Evolutionary conservation across 2,797 vertebrate species (phyloP).

Genomic region (Halcyon leucocephala): DNA sequence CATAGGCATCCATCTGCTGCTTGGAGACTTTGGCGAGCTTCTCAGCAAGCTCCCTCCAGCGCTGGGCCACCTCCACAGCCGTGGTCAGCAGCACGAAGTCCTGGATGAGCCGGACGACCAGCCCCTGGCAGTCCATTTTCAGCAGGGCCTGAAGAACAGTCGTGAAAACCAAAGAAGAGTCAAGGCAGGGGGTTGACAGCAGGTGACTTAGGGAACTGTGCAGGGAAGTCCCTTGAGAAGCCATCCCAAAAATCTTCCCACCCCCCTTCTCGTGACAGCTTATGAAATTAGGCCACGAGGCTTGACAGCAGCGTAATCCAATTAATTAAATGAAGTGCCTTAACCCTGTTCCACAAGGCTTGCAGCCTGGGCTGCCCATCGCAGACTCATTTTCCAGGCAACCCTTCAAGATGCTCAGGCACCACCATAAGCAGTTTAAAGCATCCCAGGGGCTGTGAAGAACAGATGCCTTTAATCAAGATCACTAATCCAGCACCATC

Average conservation of each 20-base stretch:
- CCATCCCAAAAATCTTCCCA: background rate
- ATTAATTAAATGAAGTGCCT: background rate
- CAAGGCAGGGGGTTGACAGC: background rate
- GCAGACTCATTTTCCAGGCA: background rate
- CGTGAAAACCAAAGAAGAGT: background rate
- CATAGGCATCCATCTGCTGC: constrained; percentile 97
- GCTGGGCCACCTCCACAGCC: constrained; percentile 93
- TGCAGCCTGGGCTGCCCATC: background rate
- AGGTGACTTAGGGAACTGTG: background rate
- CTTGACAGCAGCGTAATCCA: background rate
- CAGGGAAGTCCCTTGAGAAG: background rate
- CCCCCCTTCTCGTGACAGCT: background rate
- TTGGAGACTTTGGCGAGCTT: constrained; percentile 90
- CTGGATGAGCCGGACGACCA: constrained; percentile 91
- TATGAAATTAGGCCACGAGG: background rate
- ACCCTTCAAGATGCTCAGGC: background rate
- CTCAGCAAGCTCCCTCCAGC: constrained; percentile 95
- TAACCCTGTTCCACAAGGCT: background rate
- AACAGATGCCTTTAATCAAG: constrained; percentile 18
- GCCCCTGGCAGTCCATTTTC: constrained; percentile 97
- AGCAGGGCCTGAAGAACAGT: constrained; percentile 85
- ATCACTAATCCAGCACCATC: background rate
- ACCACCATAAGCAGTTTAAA: constrained; percentile 13
- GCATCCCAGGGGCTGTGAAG: background rate
- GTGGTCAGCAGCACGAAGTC: constrained; percentile 95